phyloP scores from a whole-genome alignment of 2,113 vertebrate species.

The Lophius piscatorius region DNA sequence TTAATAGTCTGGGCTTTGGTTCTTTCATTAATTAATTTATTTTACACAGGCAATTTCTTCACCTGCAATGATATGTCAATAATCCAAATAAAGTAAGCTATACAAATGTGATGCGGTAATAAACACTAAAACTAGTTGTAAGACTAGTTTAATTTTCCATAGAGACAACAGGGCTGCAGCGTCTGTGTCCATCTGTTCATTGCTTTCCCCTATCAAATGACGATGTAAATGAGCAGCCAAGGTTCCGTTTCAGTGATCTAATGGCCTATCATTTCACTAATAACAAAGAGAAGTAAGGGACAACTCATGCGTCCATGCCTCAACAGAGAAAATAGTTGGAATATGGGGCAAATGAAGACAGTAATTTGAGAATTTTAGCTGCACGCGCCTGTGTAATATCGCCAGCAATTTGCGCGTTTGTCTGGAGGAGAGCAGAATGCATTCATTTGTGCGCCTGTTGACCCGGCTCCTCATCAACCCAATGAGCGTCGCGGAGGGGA shows the following conservation, averaged over 20 bases:
- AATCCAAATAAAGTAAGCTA: constrained; percentile 7
- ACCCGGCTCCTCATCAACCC: constrained; percentile 92
- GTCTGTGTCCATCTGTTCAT: constrained; percentile 29
- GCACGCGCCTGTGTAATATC: constrained; percentile 10
- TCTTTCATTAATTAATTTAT: no score
- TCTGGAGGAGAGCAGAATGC: constrained; percentile 66
- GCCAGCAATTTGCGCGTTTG: constrained; percentile 7
- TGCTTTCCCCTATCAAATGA: constrained; percentile 44
- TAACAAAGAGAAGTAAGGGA: constrained; percentile 11
- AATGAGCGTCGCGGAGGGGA: constrained; percentile 92
- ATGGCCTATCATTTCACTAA: constrained; percentile 25
- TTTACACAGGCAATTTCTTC: neutral
- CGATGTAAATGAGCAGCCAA: no score
- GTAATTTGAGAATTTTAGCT: constrained; percentile 11
- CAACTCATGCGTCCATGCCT: constrained; percentile 23
- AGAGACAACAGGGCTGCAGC: constrained; percentile 1
- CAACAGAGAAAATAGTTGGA: neutral
- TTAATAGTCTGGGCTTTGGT: constrained; percentile 1
- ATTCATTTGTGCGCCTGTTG: constrained; percentile 86
- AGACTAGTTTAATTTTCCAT: neutral
- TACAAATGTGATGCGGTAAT: neutral
- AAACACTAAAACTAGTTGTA: no score
- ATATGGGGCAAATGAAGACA: neutral
- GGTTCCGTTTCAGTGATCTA: constrained; percentile 25
- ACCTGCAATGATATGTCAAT: neutral